Percentiles rank a stretch among this genome's conserved stretches.
phyloP scores from a whole-genome alignment of 2,113 vertebrate genomes.

The Sinocyclocheilus rhinocerous region DNA sequence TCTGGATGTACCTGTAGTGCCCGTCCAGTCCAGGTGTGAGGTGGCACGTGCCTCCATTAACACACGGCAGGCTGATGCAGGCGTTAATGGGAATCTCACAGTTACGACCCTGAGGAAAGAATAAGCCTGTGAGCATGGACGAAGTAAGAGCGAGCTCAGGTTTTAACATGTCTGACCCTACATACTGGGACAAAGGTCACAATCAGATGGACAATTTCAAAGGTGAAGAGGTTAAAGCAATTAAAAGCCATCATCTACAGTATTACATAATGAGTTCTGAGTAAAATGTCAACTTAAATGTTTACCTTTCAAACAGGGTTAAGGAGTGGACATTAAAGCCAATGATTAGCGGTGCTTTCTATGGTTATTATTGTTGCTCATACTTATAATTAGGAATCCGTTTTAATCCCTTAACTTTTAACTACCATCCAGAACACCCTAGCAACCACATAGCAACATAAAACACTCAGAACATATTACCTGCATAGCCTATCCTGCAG shows the following conservation, averaged over 20 bases:
- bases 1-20: slow-evolving; percentile 85
- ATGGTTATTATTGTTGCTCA: slow-evolving; percentile 12
- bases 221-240: neutral
- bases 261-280: slow-evolving; percentile 15
- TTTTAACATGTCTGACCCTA: slow-evolving; percentile 39
- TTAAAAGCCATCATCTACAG: neutral
- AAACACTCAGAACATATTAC: neutral
- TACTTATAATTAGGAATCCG: neutral
- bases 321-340: neutral
- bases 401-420: neutral
- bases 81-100: slow-evolving; percentile 90
- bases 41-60: slow-evolving; percentile 92
- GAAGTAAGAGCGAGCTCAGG: neutral
- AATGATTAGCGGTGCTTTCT: neutral
- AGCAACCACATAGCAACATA: neutral
- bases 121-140: neutral
- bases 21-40: slow-evolving; percentile 82
- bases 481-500: neutral
- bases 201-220: neutral
- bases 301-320: slow-evolving; percentile 15
- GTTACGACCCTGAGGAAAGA: slow-evolving; percentile 81
- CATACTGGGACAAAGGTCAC: neutral
- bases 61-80: slow-evolving; percentile 90
- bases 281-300: slow-evolving; percentile 7
- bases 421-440: neutral